Base-by-base conservation (phyloP, 2,888 invertebrate species). In the Zeuzera pyrina region DNA sequence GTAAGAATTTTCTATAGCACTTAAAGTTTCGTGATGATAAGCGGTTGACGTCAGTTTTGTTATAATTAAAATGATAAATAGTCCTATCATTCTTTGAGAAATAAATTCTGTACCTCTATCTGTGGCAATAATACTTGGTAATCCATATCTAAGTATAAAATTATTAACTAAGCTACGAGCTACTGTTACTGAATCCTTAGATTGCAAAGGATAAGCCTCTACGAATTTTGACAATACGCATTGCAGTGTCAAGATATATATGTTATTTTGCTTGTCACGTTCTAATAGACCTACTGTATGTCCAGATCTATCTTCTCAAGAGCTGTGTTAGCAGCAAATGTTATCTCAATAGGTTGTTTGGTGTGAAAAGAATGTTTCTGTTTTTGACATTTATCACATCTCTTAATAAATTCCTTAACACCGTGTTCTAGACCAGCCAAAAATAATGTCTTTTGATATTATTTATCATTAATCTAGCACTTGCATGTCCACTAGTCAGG, bases 211-310 rank as follows among this genome's bases (percentile, higher is more conserved):
- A n/a, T n/a, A n/a, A n/a, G n/a, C n/a, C n/a, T n/a, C n/a, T n/a
- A n/a, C n/a, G 21, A 34, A 47, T 15, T 49, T 49, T 19, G 30
- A 42, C 14, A 49, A 13, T 10, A 46, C 45, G 19, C 44, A 44
- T 28, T 48, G 45, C 1, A 48, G 3, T 3, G 43, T 49, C 11
- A 45, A 29, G 12, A 44, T 42, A 28, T 45, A 49, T 3, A n/a
- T 23, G 32, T 43, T 34, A 26, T 30, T 24, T n/a, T 40, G 33
- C 13, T 21, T 7, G 26, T 41, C 43, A 15, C 13, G 27, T n/a
- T 33, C 33, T 39, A 49, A 31, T 0, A 42, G 44, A 2, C 45
- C 44, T 1, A 39, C 34, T 25, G 36, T 21, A 29, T 41, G 34
- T 25, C 38, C 10, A 34, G 10, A 36, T 27, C n/a, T n/a, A 35